Conservation (phyloP, 2,888 invertebrate genomes). For the Melolontha melolontha region DNA sequence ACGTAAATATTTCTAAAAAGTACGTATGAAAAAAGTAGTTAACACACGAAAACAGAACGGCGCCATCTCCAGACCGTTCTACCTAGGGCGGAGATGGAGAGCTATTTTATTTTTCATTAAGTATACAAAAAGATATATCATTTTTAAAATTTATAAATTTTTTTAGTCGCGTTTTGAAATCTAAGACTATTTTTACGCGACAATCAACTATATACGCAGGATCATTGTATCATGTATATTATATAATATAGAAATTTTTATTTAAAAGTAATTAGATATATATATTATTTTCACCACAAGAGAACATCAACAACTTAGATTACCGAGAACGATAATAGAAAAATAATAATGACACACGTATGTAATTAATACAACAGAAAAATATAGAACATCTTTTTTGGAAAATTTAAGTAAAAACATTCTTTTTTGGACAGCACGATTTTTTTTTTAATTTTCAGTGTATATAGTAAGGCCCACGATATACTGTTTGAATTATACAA, state of each 20-base stretch:
- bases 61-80: conserved; percentile 39
- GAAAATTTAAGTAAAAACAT: conserved; percentile 34
- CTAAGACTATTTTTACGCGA: conserved; percentile 35
- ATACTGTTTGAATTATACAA: conserved; percentile 67
- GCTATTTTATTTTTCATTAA: conserved; percentile 50
- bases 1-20: conserved; percentile 60
- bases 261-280: conserved; percentile 32
- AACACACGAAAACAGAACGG: conserved; percentile 60
- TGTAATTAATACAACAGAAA: conserved; percentile 34
- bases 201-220: conserved; percentile 29
- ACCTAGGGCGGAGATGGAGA: conserved; percentile 24
- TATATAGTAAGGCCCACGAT: conserved; percentile 69
- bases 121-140: conserved; percentile 58
- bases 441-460: conserved; percentile 64
- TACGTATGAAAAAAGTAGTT: conserved; percentile 61
- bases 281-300: conserved; percentile 18
- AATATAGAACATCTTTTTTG: conserved; percentile 27
- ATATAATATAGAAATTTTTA: conserved; percentile 34
- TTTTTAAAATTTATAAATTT: conserved; percentile 27
- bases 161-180: conserved; percentile 15
- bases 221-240: conserved; percentile 20
- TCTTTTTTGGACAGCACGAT: conserved; percentile 66
- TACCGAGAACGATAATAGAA: conserved; percentile 25
- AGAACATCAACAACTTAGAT: conserved; percentile 31
- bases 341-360: conserved; percentile 32